phyloP scores from a whole-genome alignment of 2,888 invertebrate genomes.

The Electrophaes corylata region DNA sequence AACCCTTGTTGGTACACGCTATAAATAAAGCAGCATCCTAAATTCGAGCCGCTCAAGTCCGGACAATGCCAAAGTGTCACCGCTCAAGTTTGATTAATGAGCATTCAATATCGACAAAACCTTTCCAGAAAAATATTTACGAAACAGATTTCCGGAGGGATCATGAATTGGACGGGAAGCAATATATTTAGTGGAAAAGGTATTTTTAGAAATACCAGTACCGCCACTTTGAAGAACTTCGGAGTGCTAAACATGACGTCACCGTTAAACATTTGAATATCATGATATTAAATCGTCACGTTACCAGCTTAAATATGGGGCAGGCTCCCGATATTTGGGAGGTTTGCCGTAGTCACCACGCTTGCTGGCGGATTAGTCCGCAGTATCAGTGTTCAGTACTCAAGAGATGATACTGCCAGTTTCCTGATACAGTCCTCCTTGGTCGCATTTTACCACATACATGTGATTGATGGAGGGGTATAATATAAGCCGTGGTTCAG shows the following conservation, averaged over 20 bases:
- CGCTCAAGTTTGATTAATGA: constrained; percentile 63
- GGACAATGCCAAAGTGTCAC: constrained; percentile 58
- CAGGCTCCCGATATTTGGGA: too few species aligned
- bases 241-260: too few species aligned
- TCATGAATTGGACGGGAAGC: constrained; percentile 18
- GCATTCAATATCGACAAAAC: constrained; percentile 41
- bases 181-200: constrained; percentile 9
- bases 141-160: constrained; percentile 32
- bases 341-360: too few species aligned
- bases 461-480: too few species aligned
- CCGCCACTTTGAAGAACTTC: not conserved
- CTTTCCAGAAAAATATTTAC: constrained; percentile 44
- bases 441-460: too few species aligned
- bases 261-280: not conserved
- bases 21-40: constrained; percentile 53
- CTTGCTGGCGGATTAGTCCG: too few species aligned
- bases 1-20: constrained; percentile 11
- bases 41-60: constrained; percentile 39
- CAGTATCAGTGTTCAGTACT: too few species aligned
- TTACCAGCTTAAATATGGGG: too few species aligned
- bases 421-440: too few species aligned
- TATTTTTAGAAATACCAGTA: not conserved
- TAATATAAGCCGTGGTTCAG: too few species aligned
- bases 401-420: too few species aligned
- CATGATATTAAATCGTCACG: too few species aligned